Evolutionary conservation across 2,797 vertebrate genomes (phyloP), one percentile per base, ranked within the genome.

Genomic region (Karalla daura): DNA sequence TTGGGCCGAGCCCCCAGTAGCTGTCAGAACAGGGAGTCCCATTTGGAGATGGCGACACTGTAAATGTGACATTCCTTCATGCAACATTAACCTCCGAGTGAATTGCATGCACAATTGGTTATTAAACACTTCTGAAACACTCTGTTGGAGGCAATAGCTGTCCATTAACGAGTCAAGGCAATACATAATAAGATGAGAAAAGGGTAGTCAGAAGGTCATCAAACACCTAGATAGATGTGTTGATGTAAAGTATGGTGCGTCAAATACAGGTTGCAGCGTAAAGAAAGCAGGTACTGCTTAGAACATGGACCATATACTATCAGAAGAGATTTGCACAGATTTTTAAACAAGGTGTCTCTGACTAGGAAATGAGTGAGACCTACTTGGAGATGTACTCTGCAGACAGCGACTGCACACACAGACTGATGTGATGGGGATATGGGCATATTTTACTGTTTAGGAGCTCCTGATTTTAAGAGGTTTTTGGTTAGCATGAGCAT

Each of bases 31-130:
- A 74, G 83, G 82, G 70, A 88, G 87, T 93, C 89, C 91, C 89
- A 92, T 90, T 91, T 89, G 88, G 88, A 88, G 81, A 90, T 75
- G 78, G 86, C 88, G 88, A 90, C 90, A 89, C 91, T 89, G 83
- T 88, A 93, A 92, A 90, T 93, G 92, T 94, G 93, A 94, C 93
- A 94, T 93, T 94, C 93, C 91, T 94, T 94, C 93, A 94, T 91
- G 93, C 92, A 91, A 92, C 93, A 94, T 94, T 94, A 94, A 91
- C 86, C 87, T 85, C 83, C 15, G 74, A 84, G 92, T 93, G 93
- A 93, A 94, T 91, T 88, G 92, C 91, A 93, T 76, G 92, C 92
- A 91, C 92, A 94, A 93, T 93, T 94, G 92, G 92, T 92, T 94
- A 94, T 94, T 94, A 94, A 94, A 92, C 90, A 93, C 93, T 87